Conservation (phyloP, 2,797 vertebrate genomes). For the Lycodopsis pacificus region DNA sequence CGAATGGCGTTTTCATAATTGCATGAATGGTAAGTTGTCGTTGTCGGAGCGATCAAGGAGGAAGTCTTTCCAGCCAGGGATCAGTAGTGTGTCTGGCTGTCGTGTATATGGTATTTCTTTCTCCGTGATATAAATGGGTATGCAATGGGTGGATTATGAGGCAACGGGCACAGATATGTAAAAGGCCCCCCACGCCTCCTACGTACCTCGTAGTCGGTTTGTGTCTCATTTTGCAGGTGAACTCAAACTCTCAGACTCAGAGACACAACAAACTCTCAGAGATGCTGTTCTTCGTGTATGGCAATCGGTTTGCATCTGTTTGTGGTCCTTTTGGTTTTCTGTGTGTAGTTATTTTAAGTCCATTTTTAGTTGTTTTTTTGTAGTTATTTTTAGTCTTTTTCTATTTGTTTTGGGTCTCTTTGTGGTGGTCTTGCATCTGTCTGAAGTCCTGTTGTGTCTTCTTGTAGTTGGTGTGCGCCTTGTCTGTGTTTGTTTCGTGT, state of each 20-base stretch:
- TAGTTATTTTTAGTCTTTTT: not conserved
- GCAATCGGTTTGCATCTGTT: too few relatives aligned
- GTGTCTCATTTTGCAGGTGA: too few relatives aligned
- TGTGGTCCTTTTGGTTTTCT: not conserved
- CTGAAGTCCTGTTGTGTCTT: not conserved
- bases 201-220: too few relatives aligned
- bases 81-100: slow-evolving; percentile 12
- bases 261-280: too few relatives aligned
- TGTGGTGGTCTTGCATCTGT: not conserved
- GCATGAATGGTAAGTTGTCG: slow-evolving; percentile 58
- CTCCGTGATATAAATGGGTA: too few relatives aligned
- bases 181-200: too few relatives aligned
- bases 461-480: not conserved
- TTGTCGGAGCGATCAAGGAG: slow-evolving; percentile 20
- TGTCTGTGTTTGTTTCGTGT: not conserved
- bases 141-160: too few relatives aligned
- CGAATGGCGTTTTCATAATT: slow-evolving; percentile 67
- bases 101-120: slow-evolving; percentile 5
- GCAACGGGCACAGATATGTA: too few relatives aligned
- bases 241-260: too few relatives aligned
- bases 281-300: too few relatives aligned
- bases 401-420: too few relatives aligned
- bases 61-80: slow-evolving; percentile 29
- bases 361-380: not conserved
- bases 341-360: not conserved